Percentiles rank a stretch among this genome's conserved stretches.
These are phyloP conservation scores for Baryphthengus martii DNA, from an alignment of 2,113 vertebrate species.

Conservation along the genomic window DNA sequence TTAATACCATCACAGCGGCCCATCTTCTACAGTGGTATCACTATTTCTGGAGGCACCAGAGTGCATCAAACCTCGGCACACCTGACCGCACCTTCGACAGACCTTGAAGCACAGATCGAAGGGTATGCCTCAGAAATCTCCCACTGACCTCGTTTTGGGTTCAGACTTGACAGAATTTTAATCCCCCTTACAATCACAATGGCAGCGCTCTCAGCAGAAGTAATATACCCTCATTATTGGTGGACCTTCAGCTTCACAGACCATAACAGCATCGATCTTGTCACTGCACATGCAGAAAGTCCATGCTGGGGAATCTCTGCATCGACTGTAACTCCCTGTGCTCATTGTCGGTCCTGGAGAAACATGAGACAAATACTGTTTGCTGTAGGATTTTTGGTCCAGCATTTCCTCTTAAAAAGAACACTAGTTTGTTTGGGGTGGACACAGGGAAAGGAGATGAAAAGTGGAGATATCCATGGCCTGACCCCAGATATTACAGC, in stretches of 20 bases:
- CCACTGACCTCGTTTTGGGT: constrained; percentile 26
- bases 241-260: constrained; percentile 42
- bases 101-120: constrained; percentile 38
- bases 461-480: neutral
- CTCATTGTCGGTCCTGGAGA: neutral
- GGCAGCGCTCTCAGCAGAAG: constrained; percentile 14
- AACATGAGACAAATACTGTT: neutral
- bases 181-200: neutral
- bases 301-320: neutral
- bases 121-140: constrained; percentile 30
- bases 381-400: neutral
- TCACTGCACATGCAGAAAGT: neutral
- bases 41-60: constrained; percentile 10
- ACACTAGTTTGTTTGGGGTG: neutral
- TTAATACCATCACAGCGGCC: neutral
- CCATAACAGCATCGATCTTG: neutral
- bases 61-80: constrained; percentile 3
- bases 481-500: neutral
- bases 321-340: neutral
- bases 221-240: constrained; percentile 16
- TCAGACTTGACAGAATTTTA: constrained; percentile 37
- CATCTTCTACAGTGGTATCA: neutral
- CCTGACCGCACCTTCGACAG: constrained; percentile 21
- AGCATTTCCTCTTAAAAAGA: neutral
- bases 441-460: neutral